Conservation (phyloP, 2,888 invertebrate species). For the Conops quadrifasciatus region DNA sequence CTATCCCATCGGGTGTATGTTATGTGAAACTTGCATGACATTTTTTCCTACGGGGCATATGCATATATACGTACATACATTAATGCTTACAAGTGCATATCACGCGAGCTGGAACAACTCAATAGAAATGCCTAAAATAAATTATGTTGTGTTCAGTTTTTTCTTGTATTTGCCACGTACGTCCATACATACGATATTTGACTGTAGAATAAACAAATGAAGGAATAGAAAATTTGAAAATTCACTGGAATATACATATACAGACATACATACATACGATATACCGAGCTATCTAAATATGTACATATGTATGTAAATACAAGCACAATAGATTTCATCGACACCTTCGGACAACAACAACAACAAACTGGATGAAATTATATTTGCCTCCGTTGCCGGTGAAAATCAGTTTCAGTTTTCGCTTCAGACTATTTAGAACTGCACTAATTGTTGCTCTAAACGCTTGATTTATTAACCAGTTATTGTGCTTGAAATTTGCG, state of each 20-base stretch:
- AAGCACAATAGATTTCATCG: background rate
- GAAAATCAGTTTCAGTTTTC: conserved; percentile 38
- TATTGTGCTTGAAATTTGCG: background rate
- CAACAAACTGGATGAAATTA: background rate
- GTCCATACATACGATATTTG: conserved; percentile 7
- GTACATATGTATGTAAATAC: too few relatives aligned
- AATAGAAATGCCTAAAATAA: conserved; percentile 38
- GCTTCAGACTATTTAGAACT: conserved; percentile 36
- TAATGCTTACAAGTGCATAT: background rate
- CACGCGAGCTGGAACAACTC: conserved; percentile 35
- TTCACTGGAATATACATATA: conserved; percentile 23
- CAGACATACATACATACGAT: too few relatives aligned
- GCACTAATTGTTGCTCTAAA: conserved; percentile 16
- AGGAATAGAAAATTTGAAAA: conserved; percentile 19
- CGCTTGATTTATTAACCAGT: conserved; percentile 16
- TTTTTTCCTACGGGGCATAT: too few relatives aligned
- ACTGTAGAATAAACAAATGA: conserved; percentile 23
- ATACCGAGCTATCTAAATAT: too few relatives aligned
- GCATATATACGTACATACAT: too few relatives aligned
- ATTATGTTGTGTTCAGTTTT: conserved; percentile 35
- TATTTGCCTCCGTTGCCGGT: too few relatives aligned
- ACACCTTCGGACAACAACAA: conserved; percentile 29
- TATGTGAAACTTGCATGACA: too few relatives aligned
- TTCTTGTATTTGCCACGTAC: conserved; percentile 7
- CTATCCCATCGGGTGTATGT: too few relatives aligned